Evolutionary conservation across 2,113 vertebrate species (phyloP).

Genomic region (Corydoras sp.): DNA sequence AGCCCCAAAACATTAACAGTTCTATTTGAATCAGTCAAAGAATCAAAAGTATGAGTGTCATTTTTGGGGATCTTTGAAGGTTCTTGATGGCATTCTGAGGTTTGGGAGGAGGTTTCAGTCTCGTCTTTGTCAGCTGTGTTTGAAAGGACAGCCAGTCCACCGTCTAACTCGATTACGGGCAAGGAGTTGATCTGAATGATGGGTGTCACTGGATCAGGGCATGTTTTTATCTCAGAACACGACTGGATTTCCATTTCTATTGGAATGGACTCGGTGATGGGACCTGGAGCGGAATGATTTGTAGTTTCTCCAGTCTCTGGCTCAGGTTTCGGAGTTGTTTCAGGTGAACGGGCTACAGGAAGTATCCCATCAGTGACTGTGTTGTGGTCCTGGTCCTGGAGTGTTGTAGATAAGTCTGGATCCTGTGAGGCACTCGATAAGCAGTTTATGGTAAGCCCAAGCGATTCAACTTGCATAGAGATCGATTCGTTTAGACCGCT

Average conservation of each 20-base stretch:
- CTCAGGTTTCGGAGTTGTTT: constrained; percentile 11
- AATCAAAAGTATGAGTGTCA: constrained; percentile 37
- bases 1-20: constrained; percentile 10
- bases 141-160: constrained; percentile 21
- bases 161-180: constrained; percentile 30
- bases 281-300: constrained; percentile 8
- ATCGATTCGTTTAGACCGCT: constrained; percentile 33
- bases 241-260: constrained; percentile 24
- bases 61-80: constrained; percentile 42
- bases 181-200: constrained; percentile 40
- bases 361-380: constrained; percentile 22
- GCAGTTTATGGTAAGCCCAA: constrained; percentile 31
- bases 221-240: constrained; percentile 12
- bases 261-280: background rate
- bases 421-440: constrained; percentile 35
- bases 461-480: constrained; percentile 43
- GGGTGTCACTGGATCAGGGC: constrained; percentile 12
- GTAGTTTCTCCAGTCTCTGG: constrained; percentile 33
- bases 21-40: constrained; percentile 27
- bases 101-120: constrained; percentile 17
- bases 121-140: constrained; percentile 27
- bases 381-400: constrained; percentile 17
- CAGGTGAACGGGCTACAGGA: constrained; percentile 14
- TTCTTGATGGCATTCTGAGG: constrained; percentile 38
- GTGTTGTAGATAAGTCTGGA: constrained; percentile 22